Evolutionary conservation across 2,888 invertebrate genomes (phyloP).

Genomic region (Drosophila recens): DNA sequence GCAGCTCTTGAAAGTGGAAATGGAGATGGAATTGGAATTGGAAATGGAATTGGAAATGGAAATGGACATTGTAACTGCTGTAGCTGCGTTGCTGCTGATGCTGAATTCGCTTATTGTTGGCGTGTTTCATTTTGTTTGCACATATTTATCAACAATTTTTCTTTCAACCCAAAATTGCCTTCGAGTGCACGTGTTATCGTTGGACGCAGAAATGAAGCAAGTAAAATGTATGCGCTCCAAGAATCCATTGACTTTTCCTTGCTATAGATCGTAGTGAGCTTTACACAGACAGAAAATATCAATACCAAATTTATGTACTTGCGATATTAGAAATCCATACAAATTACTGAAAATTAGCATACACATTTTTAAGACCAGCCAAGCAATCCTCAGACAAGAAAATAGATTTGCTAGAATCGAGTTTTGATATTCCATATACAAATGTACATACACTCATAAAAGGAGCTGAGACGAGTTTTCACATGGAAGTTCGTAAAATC

Average conservation of each 20-base stretch:
- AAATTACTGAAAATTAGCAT: not conserved
- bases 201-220: slow-evolving; percentile 50
- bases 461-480: no score
- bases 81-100: slow-evolving; percentile 9
- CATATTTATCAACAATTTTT: slow-evolving; percentile 26
- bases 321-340: not conserved
- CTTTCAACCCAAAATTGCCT: slow-evolving; percentile 43
- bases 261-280: not conserved
- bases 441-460: no score
- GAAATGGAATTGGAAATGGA: not conserved
- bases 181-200: slow-evolving; percentile 39
- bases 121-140: slow-evolving; percentile 51
- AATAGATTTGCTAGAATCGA: not conserved
- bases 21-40: not conserved
- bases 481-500: no score
- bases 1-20: not conserved
- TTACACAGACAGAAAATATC: not conserved
- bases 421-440: no score
- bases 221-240: slow-evolving; percentile 56
- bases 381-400: not conserved
- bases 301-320: not conserved
- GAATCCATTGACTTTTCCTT: slow-evolving; percentile 14
- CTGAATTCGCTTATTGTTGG: slow-evolving; percentile 43
- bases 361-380: not conserved
- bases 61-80: not conserved